phyloP scores from a whole-genome alignment of 64 coral and sea anemone genomes.

The Montipora efflorescens region DNA sequence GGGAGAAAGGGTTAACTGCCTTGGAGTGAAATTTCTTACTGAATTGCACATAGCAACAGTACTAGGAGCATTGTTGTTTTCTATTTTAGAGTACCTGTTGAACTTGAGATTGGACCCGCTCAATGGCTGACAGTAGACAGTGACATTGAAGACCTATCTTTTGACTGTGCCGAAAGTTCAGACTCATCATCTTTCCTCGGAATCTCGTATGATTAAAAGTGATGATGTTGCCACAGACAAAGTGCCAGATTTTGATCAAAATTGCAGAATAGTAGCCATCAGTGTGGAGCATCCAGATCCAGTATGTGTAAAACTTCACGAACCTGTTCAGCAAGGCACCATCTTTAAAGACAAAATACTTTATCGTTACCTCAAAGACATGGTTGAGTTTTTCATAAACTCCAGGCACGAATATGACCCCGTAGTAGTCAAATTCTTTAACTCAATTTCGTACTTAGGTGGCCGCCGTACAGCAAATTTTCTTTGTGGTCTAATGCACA shows the following conservation, averaged over 20 bases:
- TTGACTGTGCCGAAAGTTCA: not conserved
- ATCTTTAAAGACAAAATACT: slow-evolving; percentile 13
- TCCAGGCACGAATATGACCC: slow-evolving; percentile 56
- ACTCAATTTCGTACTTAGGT: slow-evolving; percentile 49
- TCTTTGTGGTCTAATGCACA: slow-evolving; percentile 60
- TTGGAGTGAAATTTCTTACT: no score
- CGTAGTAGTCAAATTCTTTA: slow-evolving; percentile 67
- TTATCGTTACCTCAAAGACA: slow-evolving; percentile 60
- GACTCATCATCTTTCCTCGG: not conserved
- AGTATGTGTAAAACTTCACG: slow-evolving; percentile 71
- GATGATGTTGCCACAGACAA: not conserved
- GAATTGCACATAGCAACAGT: no score
- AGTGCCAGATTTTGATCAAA: not conserved
- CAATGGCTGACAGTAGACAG: no score
- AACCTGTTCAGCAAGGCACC: slow-evolving; percentile 53
- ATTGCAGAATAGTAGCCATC: slow-evolving; percentile 15
- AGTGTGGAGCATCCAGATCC: slow-evolving; percentile 50
- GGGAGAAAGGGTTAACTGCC: no score
- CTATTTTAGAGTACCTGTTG: no score
- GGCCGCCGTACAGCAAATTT: slow-evolving; percentile 63
- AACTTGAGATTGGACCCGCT: no score
- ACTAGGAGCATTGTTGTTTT: no score
- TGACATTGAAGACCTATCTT: no score
- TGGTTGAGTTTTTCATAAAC: slow-evolving; percentile 34
- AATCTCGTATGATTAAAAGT: not conserved